Conservation (phyloP, 1,140 invertebrate species). For the Harpegnathos saltator region DNA sequence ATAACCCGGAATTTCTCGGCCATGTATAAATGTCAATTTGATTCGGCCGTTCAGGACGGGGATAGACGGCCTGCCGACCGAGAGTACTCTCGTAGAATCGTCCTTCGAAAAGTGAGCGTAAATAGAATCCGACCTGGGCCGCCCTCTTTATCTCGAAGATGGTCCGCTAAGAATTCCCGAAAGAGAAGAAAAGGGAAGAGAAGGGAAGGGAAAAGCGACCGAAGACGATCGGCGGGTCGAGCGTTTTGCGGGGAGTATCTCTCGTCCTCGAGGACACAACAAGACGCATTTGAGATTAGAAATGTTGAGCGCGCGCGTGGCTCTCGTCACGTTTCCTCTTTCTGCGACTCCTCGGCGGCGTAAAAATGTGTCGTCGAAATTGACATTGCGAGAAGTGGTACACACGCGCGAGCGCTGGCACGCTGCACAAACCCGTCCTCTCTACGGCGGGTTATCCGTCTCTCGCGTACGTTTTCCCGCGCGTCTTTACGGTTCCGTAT, state of each 20-base stretch:
- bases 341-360: background rate
- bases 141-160: background rate
- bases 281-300: slow-evolving; percentile 39
- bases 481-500: slow-evolving; percentile 31
- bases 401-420: too few relatives aligned
- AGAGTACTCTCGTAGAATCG: slow-evolving; percentile 30
- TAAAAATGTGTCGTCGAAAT: slow-evolving; percentile 47
- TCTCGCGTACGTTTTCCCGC: background rate
- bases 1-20: slow-evolving; percentile 38
- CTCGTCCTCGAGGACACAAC: background rate
- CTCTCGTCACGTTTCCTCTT: slow-evolving; percentile 3
- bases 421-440: too few relatives aligned
- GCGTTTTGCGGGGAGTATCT: background rate
- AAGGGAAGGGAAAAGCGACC: background rate
- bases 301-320: slow-evolving; percentile 10
- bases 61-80: background rate
- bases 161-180: background rate
- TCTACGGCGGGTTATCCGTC: background rate
- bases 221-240: background rate
- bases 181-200: background rate
- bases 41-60: slow-evolving; percentile 30
- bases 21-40: slow-evolving; percentile 56
- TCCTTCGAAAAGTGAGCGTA: slow-evolving; percentile 1
- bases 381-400: slow-evolving; percentile 28
- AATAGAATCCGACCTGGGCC: slow-evolving; percentile 11